A percentile compares a stretch with the other conserved stretches of the same genome.
Conservation (phyloP, 2,888 invertebrate genomes). For the Empis stercorea region DNA sequence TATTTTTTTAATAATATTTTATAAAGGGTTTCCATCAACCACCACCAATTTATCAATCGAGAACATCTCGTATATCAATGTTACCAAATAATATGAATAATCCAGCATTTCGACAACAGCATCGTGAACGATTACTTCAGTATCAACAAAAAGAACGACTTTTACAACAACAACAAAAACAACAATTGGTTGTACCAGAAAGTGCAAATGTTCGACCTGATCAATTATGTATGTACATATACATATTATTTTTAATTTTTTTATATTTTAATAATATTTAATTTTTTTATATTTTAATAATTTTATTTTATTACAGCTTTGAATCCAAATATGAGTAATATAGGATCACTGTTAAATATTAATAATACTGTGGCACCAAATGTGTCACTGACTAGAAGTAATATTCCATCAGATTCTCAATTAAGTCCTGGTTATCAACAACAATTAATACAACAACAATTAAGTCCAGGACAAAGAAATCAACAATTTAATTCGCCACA, state of each 20-base stretch:
- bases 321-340: conserved; percentile 43
- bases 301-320: conserved; percentile 22
- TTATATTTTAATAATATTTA: not conserved
- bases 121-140: conserved; percentile 29
- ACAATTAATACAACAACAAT: conserved; percentile 35
- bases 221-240: conserved; percentile 23
- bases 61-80: conserved; percentile 26
- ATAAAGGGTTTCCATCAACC: conserved; percentile 31
- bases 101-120: conserved; percentile 25
- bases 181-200: conserved; percentile 68
- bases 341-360: conserved; percentile 74
- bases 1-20: not conserved
- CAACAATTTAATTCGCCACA: conserved; percentile 36
- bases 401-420: conserved; percentile 44
- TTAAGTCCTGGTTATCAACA: conserved; percentile 50
- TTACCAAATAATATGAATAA: conserved; percentile 23
- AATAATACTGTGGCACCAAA: conserved; percentile 74
- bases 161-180: conserved; percentile 66
- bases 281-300: not conserved
- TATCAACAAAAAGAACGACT: conserved; percentile 55
- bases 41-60: conserved; percentile 30
- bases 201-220: conserved; percentile 49
- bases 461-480: conserved; percentile 33
- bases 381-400: conserved; percentile 66
- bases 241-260: not conserved